A percentile compares a stretch with the other conserved stretches of the same genome.
Conservation (phyloP, 2,797 vertebrate genomes). For the Crossoptilon crossoptilon region DNA sequence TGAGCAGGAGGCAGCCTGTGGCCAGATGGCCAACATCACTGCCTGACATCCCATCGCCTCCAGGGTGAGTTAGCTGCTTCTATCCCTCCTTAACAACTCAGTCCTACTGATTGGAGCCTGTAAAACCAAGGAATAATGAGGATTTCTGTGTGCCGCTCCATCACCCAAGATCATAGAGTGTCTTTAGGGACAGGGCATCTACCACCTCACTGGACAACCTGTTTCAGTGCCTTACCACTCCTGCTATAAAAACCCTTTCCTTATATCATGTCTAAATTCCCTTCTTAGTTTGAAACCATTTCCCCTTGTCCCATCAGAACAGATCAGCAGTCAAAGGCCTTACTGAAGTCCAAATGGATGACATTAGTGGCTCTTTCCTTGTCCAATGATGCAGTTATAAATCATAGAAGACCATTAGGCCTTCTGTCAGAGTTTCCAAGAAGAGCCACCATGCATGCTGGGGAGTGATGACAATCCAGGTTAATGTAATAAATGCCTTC, state of each 20-base stretch:
- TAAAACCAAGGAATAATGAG: background rate
- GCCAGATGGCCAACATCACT: background rate
- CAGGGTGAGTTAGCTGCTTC: background rate
- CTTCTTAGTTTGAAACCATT: too few species aligned
- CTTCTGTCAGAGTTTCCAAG: background rate
- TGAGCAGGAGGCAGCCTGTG: background rate
- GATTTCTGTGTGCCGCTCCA: background rate
- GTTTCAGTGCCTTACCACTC: too few species aligned
- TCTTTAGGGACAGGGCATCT: too few species aligned
- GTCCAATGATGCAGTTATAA: too few species aligned
- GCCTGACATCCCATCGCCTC: background rate
- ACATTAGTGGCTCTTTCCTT: too few species aligned
- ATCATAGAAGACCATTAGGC: too few species aligned
- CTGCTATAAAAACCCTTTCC: too few species aligned
- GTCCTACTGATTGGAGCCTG: background rate
- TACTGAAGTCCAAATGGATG: too few species aligned
- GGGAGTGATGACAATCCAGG: background rate
- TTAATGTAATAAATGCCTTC: background rate
- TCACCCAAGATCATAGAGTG: background rate
- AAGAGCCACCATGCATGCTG: background rate
- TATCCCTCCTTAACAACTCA: background rate
- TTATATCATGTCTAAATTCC: too few species aligned
- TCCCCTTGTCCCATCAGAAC: too few species aligned
- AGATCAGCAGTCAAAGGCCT: too few species aligned
- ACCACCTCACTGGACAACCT: too few species aligned